phyloP scores from a whole-genome alignment of 2,113 vertebrate species.

The Nesogale talazaci region DNA sequence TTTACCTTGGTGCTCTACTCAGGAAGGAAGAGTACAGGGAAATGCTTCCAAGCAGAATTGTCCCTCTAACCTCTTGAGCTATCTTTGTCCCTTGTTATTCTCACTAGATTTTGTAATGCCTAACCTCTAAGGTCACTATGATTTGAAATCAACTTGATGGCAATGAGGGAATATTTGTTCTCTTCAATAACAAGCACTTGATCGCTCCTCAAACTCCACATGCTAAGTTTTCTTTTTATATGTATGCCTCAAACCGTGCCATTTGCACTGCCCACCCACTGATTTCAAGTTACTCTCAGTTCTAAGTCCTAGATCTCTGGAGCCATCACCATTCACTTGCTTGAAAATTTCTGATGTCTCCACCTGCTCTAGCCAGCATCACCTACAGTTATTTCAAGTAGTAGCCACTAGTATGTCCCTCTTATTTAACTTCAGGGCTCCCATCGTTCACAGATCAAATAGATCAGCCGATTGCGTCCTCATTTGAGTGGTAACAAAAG shows the following conservation, averaged over 20 bases:
- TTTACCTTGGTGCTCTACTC: background rate
- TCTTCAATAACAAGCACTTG: background rate
- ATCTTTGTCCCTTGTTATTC: background rate
- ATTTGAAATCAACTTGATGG: no score
- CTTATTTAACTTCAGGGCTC: background rate
- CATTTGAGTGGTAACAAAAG: background rate
- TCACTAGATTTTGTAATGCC: background rate
- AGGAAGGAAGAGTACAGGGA: background rate
- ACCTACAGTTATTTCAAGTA: background rate
- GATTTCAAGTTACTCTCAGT: background rate
- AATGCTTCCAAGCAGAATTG: background rate
- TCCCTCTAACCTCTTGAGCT: background rate
- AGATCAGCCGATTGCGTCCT: background rate
- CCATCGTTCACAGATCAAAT: background rate
- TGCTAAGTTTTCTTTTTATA: background rate
- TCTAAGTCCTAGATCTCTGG: background rate
- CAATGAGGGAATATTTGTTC: background rate
- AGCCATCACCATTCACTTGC: background rate
- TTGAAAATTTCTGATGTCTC: background rate
- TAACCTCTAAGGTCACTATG: background rate
- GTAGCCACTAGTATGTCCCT: background rate
- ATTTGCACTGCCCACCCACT: background rate
- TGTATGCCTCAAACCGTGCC: background rate
- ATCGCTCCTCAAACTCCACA: background rate
- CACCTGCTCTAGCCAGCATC: background rate